A percentile compares a stretch with the other conserved stretches of the same genome.
phyloP scores from a whole-genome alignment of 2,888 invertebrate species.

The Scaptomyza flava region DNA sequence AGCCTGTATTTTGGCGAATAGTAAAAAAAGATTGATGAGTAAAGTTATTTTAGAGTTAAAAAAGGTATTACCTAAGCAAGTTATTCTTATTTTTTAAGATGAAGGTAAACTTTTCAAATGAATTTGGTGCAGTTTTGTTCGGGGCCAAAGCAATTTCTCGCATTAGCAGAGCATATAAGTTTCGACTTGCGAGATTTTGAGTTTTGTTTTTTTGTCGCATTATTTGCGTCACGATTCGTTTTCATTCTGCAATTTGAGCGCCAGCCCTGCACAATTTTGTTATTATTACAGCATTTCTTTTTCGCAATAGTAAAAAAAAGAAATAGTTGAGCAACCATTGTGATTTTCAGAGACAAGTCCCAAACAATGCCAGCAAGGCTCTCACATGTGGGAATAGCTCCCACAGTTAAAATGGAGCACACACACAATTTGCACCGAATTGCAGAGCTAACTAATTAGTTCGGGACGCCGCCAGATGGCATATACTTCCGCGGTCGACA shows the following conservation, averaged over 20 bases:
- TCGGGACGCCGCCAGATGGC: conserved; percentile 1
- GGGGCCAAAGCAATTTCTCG: not conserved
- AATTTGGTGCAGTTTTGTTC: not conserved
- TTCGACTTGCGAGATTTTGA: conserved; percentile 13
- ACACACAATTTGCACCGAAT: conserved; percentile 47
- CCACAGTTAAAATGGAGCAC: conserved; percentile 68
- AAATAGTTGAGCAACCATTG: conserved; percentile 62
- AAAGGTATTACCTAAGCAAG: no score
- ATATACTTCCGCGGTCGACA: conserved; percentile 58
- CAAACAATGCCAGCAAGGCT: conserved; percentile 52
- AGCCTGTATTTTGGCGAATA: no score
- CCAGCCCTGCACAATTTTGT: conserved; percentile 66
- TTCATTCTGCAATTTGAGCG: conserved; percentile 61
- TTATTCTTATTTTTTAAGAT: no score
- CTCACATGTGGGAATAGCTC: conserved; percentile 62
- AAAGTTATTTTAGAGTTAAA: no score
- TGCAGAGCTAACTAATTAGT: conserved; percentile 54
- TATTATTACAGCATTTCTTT: conserved; percentile 75
- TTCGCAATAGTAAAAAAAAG: conserved; percentile 20
- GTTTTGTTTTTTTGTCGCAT: conserved; percentile 28
- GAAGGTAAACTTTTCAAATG: not conserved
- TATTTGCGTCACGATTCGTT: conserved; percentile 76
- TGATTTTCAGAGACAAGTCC: conserved; percentile 31
- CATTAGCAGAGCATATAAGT: conserved; percentile 21
- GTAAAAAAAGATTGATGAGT: no score